A percentile compares a stretch with the other conserved stretches of the same genome.
Evolutionary conservation across 2,888 invertebrate species (phyloP).

Genomic region (Ormyrus thymus): DNA sequence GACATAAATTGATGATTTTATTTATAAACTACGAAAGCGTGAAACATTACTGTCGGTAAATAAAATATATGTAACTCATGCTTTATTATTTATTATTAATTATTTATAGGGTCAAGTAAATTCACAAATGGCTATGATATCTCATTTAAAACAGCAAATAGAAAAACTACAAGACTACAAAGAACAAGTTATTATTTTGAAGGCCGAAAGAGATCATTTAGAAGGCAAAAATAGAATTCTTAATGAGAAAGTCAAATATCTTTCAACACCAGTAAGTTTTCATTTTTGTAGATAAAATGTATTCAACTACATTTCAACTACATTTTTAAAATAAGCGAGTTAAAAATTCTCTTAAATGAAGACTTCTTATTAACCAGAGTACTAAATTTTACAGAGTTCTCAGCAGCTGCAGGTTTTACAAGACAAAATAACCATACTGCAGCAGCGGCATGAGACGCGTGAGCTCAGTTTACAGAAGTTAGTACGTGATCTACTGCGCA

Average conservation of each 20-base stretch:
- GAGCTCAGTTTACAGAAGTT: constrained; percentile 71
- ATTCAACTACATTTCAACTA: background rate
- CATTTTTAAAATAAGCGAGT: background rate
- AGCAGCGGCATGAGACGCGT: constrained; percentile 72
- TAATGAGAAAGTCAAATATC: constrained; percentile 71
- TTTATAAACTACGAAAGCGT: constrained; percentile 1
- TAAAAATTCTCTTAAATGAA: background rate
- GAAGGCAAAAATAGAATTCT: constrained; percentile 74
- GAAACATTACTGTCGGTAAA: background rate
- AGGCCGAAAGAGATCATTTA: constrained; percentile 78
- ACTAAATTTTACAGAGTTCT: constrained; percentile 63
- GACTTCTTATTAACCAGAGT: background rate
- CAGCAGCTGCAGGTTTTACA: constrained; percentile 71
- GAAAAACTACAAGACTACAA: constrained; percentile 82
- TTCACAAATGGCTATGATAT: constrained; percentile 76
- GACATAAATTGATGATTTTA: constrained; percentile 39
- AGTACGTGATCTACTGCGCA: constrained; percentile 70
- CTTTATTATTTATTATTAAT: constrained; percentile 34
- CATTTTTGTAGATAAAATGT: background rate
- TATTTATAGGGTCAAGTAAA: constrained; percentile 79
- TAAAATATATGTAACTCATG: constrained; percentile 1
- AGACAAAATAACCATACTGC: constrained; percentile 70
- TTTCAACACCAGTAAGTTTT: constrained; percentile 67
- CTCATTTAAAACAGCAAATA: constrained; percentile 73
- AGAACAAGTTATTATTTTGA: constrained; percentile 77